Evolutionary conservation across 2,797 vertebrate species (phyloP), one percentile per base, ranked within the genome.

Genomic region (Clarias pachynema): DNA sequence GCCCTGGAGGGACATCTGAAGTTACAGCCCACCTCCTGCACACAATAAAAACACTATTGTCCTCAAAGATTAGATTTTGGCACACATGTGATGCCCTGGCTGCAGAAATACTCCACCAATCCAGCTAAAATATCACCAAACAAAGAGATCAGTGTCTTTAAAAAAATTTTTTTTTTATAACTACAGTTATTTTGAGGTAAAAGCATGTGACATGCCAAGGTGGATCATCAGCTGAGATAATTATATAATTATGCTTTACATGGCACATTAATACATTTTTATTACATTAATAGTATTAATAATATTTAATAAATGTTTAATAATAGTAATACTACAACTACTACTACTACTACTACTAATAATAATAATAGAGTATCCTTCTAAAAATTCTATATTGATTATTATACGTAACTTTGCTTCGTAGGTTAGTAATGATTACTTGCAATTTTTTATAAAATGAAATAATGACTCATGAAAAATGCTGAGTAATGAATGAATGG

Each of bases 1-100:
- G 82, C 78, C 78, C 87, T 88, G 65, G 83, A 87, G 87, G 81
- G 84, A 85, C 80, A 77, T 82, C 20, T 83, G 79, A 86, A 88
- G 75, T 86, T 84, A 79, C 77, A 80, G 66, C 85, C 82, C 73
- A 87, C 88, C 84, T 87, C 81, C 86, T 78, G 75, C 83, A 87
- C 70, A 78, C 81, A 85, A 85, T 86, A 84, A 85, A 89, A 86
- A 86, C 72, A 72, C 88, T 82, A 89, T 85, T 87, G 84, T 84
- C 65, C 77, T 84, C 86, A 80, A 83, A 87, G 75, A 87, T 86
- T 88, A 88, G 68, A 86, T 88, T 86, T 85, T 86, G 59, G 81
- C 83, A 60, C 85, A 88, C 83, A 86, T 88, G 87, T 82, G 85
- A 79, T 79, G 69, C 79, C 31, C 66, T 56, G 79, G 34, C 20